phyloP scores from a whole-genome alignment of 2,888 invertebrate genomes.

The Octodonta nipae region DNA sequence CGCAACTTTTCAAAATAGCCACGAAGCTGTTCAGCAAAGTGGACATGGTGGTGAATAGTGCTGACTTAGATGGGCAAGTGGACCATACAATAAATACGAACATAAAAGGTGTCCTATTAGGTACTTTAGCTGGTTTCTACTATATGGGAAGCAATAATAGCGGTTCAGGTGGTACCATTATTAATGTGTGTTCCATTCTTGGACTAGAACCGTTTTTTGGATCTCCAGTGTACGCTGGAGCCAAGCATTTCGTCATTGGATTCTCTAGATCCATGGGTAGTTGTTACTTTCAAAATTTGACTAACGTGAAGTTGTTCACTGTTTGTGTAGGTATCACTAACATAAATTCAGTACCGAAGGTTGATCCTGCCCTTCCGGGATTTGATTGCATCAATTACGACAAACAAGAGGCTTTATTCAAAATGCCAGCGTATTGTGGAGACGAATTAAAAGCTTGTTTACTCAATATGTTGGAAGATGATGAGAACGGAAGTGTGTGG shows the following conservation, averaged over 20 bases:
- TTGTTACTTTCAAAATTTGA: constrained; percentile 17
- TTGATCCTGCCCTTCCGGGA: no score
- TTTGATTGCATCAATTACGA: no score
- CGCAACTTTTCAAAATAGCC: constrained; percentile 23
- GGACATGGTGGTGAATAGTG: constrained; percentile 38
- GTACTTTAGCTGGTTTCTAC: constrained; percentile 9
- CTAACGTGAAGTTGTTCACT: constrained; percentile 27
- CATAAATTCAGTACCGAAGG: not conserved
- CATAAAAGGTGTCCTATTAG: constrained; percentile 19
- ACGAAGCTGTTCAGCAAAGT: constrained; percentile 26
- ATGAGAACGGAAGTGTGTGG: constrained; percentile 39
- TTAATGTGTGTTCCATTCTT: constrained; percentile 43
- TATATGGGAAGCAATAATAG: constrained; percentile 43
- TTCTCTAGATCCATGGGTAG: constrained; percentile 38
- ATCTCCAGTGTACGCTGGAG: constrained; percentile 43
- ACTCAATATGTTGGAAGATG: constrained; percentile 15
- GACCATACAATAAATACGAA: constrained; percentile 32
- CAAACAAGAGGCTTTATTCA: no score
- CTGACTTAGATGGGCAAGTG: constrained; percentile 32
- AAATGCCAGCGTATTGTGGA: no score
- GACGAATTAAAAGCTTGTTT: no score
- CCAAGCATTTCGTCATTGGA: constrained; percentile 41
- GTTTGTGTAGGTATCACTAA: constrained; percentile 19
- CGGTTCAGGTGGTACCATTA: constrained; percentile 47
- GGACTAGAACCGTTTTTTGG: constrained; percentile 40